phyloP scores from a whole-genome alignment of 1,140 invertebrate species.

The Zophobas atratus region DNA sequence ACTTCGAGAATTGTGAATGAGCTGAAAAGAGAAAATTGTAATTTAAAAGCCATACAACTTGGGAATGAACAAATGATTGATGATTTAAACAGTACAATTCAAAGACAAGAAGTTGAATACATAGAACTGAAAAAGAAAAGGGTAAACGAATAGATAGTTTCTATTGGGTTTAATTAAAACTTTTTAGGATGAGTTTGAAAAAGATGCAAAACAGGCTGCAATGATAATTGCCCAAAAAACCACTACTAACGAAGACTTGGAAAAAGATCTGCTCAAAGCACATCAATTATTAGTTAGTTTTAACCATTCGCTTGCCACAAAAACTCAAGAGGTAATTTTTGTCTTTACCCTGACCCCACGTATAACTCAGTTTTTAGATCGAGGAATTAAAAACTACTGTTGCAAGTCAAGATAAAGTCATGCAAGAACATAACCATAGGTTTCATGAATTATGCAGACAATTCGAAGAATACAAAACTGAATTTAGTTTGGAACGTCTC shows the following conservation, averaged over 20 bases:
- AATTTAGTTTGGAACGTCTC: constrained; percentile 41
- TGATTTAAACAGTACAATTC: constrained; percentile 21
- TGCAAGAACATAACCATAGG: constrained; percentile 25
- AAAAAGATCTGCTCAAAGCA: constrained; percentile 57
- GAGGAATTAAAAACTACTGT: constrained; percentile 43
- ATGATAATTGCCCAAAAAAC: constrained; percentile 60
- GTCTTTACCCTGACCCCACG: not conserved
- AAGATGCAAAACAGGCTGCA: constrained; percentile 58
- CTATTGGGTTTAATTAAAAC: constrained; percentile 25
- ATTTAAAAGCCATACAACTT: constrained; percentile 20
- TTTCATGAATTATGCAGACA: constrained; percentile 45
- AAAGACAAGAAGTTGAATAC: not conserved
- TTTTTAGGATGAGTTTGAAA: constrained; percentile 52
- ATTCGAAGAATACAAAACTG: constrained; percentile 42
- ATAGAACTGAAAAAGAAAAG: constrained; percentile 11
- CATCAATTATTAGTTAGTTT: constrained; percentile 59
- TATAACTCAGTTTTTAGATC: constrained; percentile 14
- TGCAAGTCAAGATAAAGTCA: constrained; percentile 38
- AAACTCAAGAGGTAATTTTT: constrained; percentile 54
- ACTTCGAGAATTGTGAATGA: constrained; percentile 1
- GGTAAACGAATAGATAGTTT: constrained; percentile 20
- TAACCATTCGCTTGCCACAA: constrained; percentile 55
- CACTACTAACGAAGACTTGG: constrained; percentile 57
- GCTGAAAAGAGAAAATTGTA: constrained; percentile 23
- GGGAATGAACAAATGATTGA: constrained; percentile 13